These are phyloP conservation scores for Schizotus pectinicornis DNA, from an alignment of 2,888 invertebrate species.

Conservation along the genomic window DNA sequence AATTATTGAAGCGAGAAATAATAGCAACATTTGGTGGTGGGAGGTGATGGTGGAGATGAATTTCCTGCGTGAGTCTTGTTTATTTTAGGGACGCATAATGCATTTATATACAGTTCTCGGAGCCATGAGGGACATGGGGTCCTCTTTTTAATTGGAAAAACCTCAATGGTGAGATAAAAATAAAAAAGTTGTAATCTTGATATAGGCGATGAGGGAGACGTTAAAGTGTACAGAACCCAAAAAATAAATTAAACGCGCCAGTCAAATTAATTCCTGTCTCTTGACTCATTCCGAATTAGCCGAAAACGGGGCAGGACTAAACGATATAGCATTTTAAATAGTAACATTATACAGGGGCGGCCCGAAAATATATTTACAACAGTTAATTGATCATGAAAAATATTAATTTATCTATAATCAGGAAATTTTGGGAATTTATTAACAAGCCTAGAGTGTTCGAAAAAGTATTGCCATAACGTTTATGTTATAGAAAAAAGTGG, in stretches of 20 bases:
- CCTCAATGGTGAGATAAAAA: conserved; percentile 59
- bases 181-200: conserved; percentile 53
- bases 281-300: not conserved
- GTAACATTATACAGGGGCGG: too few relatives aligned
- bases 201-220: conserved; percentile 53
- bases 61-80: conserved; percentile 27
- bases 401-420: too few relatives aligned
- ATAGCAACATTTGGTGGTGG: too few relatives aligned
- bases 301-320: too few relatives aligned
- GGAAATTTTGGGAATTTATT: too few relatives aligned
- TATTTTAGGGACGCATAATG: conserved; percentile 45
- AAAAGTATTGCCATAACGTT: too few relatives aligned
- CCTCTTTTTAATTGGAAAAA: conserved; percentile 57
- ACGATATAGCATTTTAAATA: too few relatives aligned
- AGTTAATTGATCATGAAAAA: too few relatives aligned
- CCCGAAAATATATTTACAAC: too few relatives aligned
- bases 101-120: conserved; percentile 47
- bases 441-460: too few relatives aligned
- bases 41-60: not conserved
- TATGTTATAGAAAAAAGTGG: too few relatives aligned
- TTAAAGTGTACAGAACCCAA: conserved; percentile 38
- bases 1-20: not conserved
- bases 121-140: conserved; percentile 38
- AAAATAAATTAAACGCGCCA: conserved; percentile 38
- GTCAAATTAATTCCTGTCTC: conserved; percentile 28